Conservation (phyloP, 2,797 vertebrate genomes). For the Hyperoplus lanceolatus region DNA sequence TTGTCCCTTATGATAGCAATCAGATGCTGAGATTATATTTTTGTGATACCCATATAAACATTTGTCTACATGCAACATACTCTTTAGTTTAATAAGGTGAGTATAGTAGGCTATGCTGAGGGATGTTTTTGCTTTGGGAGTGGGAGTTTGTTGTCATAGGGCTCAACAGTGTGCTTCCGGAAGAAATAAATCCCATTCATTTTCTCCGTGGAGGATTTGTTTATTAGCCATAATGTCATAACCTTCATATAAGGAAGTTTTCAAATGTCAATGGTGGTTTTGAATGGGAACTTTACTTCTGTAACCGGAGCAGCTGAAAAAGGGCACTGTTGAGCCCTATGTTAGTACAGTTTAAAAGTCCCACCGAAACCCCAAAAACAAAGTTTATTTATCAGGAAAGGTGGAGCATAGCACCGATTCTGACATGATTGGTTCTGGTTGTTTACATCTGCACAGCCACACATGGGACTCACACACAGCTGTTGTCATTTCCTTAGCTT, state of each 20-base stretch:
- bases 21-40: background rate
- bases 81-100: background rate
- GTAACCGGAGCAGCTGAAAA: too few relatives aligned
- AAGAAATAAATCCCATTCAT: too few relatives aligned
- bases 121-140: background rate
- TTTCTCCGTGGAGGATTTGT: too few relatives aligned
- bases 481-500: constrained; percentile 4
- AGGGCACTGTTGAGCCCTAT: too few relatives aligned
- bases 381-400: too few relatives aligned
- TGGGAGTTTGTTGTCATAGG: background rate
- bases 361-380: background rate
- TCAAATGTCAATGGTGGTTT: too few relatives aligned
- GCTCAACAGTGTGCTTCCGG: too few relatives aligned
- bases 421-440: too few relatives aligned
- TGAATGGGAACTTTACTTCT: too few relatives aligned
- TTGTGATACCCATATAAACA: background rate
- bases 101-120: background rate
- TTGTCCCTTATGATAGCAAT: background rate
- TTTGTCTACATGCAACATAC: accelerated
- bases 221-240: too few relatives aligned
- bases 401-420: background rate
- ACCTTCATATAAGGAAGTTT: too few relatives aligned
- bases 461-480: background rate
- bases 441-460: background rate
- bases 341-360: background rate